Percentiles rank a stretch among this genome's conserved stretches.
These are phyloP conservation scores for Gerris buenoi DNA, from an alignment of 1,140 invertebrate species.

Conservation along the genomic window DNA sequence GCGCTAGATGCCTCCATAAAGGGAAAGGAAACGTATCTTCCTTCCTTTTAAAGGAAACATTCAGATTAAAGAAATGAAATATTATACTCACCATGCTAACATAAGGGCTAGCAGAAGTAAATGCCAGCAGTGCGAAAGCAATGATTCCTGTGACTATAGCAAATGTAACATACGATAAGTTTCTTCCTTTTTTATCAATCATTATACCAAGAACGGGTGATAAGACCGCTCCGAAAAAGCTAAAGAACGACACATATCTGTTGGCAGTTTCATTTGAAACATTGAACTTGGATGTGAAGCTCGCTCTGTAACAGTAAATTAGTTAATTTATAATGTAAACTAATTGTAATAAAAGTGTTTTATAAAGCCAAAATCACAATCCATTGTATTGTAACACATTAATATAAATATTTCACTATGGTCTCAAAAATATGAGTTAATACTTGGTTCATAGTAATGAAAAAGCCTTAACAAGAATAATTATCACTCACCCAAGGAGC, in stretches of 20 bases:
- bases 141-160: not conserved
- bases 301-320: no score
- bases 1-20: no score
- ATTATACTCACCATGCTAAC: not conserved
- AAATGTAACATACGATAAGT: not conserved
- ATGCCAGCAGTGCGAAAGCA: not conserved
- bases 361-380: no score
- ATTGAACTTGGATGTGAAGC: not conserved
- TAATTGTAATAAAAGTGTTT: no score
- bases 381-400: no score
- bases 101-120: not conserved
- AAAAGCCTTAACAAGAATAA: no score
- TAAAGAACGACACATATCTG: not conserved
- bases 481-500: no score
- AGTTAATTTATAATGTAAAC: no score
- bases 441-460: no score
- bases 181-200: not conserved
- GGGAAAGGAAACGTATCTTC: no score
- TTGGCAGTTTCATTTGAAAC: not conserved
- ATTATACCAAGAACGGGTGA: not conserved
- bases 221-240: not conserved
- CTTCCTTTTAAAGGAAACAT: not conserved
- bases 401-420: no score
- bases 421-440: no score
- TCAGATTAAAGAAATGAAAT: not conserved